Evolutionary conservation across 2,888 invertebrate species (phyloP).

Genomic region (Celastrina argiolus): DNA sequence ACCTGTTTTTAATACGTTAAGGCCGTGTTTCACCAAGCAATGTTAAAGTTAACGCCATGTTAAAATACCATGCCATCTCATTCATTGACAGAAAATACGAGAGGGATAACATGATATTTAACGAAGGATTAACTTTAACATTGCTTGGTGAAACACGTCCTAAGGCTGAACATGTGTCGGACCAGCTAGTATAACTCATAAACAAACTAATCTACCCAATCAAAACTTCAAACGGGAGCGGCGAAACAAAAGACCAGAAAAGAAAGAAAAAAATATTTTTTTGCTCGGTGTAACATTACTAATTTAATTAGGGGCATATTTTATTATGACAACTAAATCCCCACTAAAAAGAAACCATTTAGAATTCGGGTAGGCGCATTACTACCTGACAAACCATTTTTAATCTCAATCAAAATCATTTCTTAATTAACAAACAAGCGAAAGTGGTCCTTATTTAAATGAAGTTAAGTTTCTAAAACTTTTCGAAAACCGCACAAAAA

Average conservation of each 20-base stretch:
- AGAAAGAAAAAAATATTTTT: not conserved
- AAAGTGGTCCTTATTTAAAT: slow-evolving; percentile 23
- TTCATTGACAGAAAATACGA: too few species aligned
- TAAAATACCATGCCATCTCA: too few species aligned
- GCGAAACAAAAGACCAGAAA: not conserved
- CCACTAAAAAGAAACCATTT: slow-evolving; percentile 45
- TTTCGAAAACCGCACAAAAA: not conserved
- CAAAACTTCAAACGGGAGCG: not conserved
- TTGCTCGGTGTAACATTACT: slow-evolving; percentile 13
- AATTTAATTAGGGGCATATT: slow-evolving; percentile 50
- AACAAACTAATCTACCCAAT: not conserved
- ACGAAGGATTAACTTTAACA: too few species aligned
- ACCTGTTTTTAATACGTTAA: too few species aligned
- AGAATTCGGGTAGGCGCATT: slow-evolving; percentile 47
- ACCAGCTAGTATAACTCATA: too few species aligned
- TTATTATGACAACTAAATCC: slow-evolving; percentile 54
- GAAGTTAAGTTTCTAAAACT: not conserved
- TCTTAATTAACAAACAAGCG: not conserved
- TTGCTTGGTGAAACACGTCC: too few species aligned
- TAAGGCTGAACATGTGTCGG: too few species aligned
- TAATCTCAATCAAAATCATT: slow-evolving; percentile 20
- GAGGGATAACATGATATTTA: too few species aligned
- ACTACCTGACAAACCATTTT: slow-evolving; percentile 66
- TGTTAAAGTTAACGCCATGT: too few species aligned
- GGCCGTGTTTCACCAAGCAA: too few species aligned